phyloP scores from a whole-genome alignment of 2,888 invertebrate species.

The Archips crataeganus region DNA sequence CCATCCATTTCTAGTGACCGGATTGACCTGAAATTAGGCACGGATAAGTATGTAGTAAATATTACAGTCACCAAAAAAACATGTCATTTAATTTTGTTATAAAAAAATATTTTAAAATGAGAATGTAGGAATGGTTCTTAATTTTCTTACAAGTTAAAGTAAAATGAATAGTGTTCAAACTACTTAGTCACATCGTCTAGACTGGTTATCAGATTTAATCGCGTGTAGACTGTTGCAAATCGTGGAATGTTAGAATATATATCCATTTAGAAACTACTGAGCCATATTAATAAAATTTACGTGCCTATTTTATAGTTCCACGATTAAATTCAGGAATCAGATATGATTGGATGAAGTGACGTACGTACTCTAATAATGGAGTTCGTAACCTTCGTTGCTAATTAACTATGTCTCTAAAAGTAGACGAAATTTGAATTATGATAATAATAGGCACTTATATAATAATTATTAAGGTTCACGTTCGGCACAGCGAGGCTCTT shows the following conservation, averaged over 20 bases:
- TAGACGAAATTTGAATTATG: slow-evolving; percentile 19
- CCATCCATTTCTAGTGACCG: no score
- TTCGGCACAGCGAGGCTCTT: slow-evolving; percentile 32
- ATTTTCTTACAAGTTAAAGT: not conserved
- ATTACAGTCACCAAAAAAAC: no score
- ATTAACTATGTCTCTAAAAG: not conserved
- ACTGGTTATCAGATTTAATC: slow-evolving; percentile 7
- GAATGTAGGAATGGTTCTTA: not conserved
- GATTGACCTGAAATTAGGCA: no score
- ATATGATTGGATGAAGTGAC: no score
- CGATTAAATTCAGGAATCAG: not conserved
- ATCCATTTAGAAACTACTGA: slow-evolving; percentile 6
- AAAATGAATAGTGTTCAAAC: not conserved
- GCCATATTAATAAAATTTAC: not conserved
- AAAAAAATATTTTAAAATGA: not conserved
- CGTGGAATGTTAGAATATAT: not conserved
- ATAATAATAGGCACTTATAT: slow-evolving; percentile 40
- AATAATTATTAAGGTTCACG: slow-evolving; percentile 50
- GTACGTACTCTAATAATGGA: not conserved
- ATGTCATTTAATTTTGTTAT: no score
- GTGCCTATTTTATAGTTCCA: not conserved
- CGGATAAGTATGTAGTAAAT: no score
- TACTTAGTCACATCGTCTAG: slow-evolving; percentile 1
- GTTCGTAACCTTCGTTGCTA: slow-evolving; percentile 27
- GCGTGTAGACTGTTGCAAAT: slow-evolving; percentile 23